Base-by-base conservation (phyloP, 2,797 vertebrate genomes). In the Cottoperca gobio region DNA sequence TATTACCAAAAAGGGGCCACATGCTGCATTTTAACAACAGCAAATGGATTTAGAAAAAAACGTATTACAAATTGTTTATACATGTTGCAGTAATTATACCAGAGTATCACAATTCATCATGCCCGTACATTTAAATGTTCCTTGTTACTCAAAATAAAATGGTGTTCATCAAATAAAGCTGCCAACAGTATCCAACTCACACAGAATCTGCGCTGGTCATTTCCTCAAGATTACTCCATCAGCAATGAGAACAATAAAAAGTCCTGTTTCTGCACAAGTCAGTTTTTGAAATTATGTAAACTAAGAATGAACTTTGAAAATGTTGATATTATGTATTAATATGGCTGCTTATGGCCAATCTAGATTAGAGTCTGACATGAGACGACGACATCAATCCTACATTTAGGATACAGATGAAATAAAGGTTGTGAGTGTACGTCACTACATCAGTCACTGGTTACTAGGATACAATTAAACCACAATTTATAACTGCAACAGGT, bases 11-110 rank as follows among this genome's bases (percentile, higher is more conserved):
- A 37, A 23, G 42, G 10, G n/a, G 31, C 35, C 14, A 39, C 4
- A 24, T 66, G 43, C 23, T 50, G 48, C 19, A 50, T 54, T 70
- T 73, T 59, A 24, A 72, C 13, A 26, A 26, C 13, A 48, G 48
- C 8, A 31, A 33, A 59, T 45, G 21, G 19, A 55, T 42, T 11
- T 45, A 31, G 5, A 35, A 53, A 35, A n/a, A 40, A 35, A 57
- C 14, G 13, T 26, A 52, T 31, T 39, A 59, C 2, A n/a, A n/a
- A n/a, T n/a, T n/a, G n/a, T n/a, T n/a, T n/a, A n/a, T n/a, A n/a
- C n/a, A 37, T 49, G 33, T 43, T 35, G 28, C n/a, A n/a, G 31
- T 28, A 28, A 52, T 40, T 45, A 39, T 16, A 50, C 3, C 10
- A 45, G 23, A 12, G 9, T 9, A 48, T 54, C 2, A 26, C 42